A percentile compares a stretch with the other conserved stretches of the same genome.
These are phyloP conservation scores for Coracopsis vasa DNA, from an alignment of 2,113 vertebrate species.

Conservation along the genomic window DNA sequence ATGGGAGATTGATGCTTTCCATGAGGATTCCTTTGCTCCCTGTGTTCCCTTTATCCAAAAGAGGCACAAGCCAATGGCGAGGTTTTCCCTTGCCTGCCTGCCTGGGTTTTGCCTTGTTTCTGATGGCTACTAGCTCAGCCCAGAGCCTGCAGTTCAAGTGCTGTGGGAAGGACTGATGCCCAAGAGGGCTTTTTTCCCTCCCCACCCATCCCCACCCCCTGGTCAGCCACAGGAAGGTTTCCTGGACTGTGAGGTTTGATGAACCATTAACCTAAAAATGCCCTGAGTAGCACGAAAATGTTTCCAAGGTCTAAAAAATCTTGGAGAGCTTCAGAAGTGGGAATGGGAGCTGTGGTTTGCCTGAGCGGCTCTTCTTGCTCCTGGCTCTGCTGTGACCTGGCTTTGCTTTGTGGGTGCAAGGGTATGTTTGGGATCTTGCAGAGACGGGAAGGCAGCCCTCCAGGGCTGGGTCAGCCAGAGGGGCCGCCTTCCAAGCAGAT, in stretches of 20 bases:
- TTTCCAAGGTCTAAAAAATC: constrained; percentile 25
- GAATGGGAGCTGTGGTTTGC: constrained; percentile 37
- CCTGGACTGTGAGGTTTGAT: constrained; percentile 35
- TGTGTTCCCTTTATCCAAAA: neutral
- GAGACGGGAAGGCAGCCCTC: constrained; percentile 17
- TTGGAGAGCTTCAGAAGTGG: constrained; percentile 21
- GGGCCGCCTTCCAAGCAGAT: constrained; percentile 38
- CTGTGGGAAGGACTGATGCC: neutral
- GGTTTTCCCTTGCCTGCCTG: neutral
- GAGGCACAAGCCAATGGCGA: neutral
- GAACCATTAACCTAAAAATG: constrained; percentile 53
- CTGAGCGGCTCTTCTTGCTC: neutral
- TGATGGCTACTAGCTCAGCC: neutral
- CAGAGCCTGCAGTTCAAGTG: neutral
- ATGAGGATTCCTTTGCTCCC: accelerated
- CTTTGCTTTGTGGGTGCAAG: constrained; percentile 15
- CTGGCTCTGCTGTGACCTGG: constrained; percentile 8
- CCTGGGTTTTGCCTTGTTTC: neutral
- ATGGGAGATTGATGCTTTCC: neutral
- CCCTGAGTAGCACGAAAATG: constrained; percentile 20
- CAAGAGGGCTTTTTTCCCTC: neutral
- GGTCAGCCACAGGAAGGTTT: constrained; percentile 24
- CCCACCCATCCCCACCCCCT: neutral
- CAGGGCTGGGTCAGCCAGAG: neutral
- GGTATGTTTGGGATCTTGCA: constrained; percentile 31